phyloP scores from a whole-genome alignment of 2,113 vertebrate species.

The Cygnus atratus region DNA sequence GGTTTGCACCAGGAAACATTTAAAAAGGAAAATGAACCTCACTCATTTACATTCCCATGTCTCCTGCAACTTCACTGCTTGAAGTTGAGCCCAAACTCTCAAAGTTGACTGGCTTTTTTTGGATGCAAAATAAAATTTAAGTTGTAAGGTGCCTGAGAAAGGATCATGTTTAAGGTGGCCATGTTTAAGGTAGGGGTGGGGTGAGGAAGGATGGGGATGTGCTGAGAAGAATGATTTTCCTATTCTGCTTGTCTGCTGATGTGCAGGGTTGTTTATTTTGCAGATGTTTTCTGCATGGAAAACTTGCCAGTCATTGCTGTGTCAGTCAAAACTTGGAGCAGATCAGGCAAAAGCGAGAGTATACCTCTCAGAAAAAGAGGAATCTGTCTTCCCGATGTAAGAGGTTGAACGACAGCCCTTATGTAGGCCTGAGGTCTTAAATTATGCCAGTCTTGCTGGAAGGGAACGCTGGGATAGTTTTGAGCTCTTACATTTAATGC shows the following conservation, averaged over 20 bases:
- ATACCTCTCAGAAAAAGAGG: neutral
- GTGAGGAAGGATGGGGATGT: neutral
- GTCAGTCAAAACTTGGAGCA: neutral
- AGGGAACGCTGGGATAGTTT: neutral
- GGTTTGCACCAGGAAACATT: neutral
- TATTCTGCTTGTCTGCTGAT: neutral
- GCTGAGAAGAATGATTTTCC: neutral
- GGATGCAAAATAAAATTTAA: neutral
- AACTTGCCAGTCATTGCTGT: neutral
- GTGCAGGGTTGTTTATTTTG: neutral
- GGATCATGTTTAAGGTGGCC: neutral
- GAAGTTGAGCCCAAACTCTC: neutral
- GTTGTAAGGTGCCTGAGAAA: neutral
- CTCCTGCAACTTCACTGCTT: neutral
- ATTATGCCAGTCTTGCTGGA: neutral
- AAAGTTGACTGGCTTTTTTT: neutral
- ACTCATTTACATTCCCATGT: neutral
- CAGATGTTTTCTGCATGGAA: neutral
- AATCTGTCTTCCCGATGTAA: neutral
- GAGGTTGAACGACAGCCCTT: neutral
- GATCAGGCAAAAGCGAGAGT: neutral
- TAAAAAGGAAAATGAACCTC: neutral
- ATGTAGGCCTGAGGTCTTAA: neutral
- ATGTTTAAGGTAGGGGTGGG: neutral
- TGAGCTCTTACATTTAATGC: neutral